Conservation (phyloP, 2,113 vertebrate genomes). For the Irena cyanogastra region DNA sequence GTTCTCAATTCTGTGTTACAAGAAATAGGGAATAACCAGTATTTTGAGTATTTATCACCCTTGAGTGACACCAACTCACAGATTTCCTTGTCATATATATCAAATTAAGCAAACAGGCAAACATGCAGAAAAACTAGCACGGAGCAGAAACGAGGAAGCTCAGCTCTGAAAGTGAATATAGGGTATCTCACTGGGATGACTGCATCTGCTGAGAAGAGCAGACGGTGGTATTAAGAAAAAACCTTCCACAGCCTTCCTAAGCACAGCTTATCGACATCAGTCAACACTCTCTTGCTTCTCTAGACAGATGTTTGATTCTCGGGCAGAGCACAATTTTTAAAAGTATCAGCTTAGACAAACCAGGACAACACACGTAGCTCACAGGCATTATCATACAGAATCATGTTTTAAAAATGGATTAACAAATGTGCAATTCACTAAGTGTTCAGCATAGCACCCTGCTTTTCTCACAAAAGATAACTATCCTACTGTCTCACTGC, state of each 20-base stretch:
- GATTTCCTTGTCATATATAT: not conserved
- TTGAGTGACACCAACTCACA: not conserved
- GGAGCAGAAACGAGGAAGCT: not conserved
- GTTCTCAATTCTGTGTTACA: not conserved
- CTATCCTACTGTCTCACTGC: not conserved
- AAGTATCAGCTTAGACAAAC: not conserved
- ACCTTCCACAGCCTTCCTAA: slow-evolving; percentile 6
- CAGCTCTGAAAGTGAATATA: not conserved
- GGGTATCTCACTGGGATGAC: not conserved
- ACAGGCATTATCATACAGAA: not conserved
- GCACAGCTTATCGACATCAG: slow-evolving; percentile 16
- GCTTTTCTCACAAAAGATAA: not conserved
- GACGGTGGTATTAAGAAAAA: slow-evolving; percentile 44
- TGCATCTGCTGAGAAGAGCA: not conserved
- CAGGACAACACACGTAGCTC: not conserved
- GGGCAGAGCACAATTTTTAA: not conserved
- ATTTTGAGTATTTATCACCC: not conserved
- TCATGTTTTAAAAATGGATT: not conserved
- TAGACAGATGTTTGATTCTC: slow-evolving; percentile 7
- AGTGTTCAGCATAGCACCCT: not conserved
- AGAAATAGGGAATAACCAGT: not conserved
- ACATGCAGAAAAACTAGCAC: not conserved
- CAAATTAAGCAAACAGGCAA: not conserved
- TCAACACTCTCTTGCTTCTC: not conserved
- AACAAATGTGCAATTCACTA: not conserved